These are phyloP conservation scores for Cotesia chilonis DNA, from an alignment of 1,140 invertebrate species.

Conservation along the genomic window DNA sequence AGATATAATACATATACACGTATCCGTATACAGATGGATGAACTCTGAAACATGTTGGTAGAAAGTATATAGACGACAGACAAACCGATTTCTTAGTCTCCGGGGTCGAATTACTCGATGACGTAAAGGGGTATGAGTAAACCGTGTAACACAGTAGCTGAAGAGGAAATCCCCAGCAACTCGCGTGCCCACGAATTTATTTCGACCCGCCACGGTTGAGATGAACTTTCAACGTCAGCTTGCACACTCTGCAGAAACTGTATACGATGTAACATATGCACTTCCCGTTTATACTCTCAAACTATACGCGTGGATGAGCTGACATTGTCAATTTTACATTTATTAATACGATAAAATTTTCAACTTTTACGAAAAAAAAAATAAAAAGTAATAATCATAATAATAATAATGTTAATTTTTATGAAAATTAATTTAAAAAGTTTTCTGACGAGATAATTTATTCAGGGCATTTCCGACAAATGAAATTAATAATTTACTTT, in stretches of 20 bases:
- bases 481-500: background rate
- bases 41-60: background rate
- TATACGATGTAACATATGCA: conserved; percentile 19
- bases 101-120: background rate
- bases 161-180: conserved; percentile 28
- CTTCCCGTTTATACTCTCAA: conserved; percentile 3
- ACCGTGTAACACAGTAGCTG: background rate
- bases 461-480: too few species aligned
- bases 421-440: too few species aligned
- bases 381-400: background rate
- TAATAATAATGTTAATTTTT: too few species aligned
- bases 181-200: conserved; percentile 33
- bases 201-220: conserved; percentile 30
- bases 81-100: background rate
- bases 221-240: conserved; percentile 30
- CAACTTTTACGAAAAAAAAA: background rate
- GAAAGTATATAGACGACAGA: background rate
- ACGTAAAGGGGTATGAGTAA: conserved; percentile 8
- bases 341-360: conserved; percentile 11
- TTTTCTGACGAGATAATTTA: too few species aligned
- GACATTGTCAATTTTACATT: conserved; percentile 21
- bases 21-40: background rate
- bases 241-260: conserved; percentile 13
- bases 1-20: background rate
- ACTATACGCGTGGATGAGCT: conserved; percentile 10